phyloP scores from a whole-genome alignment of 2,113 vertebrate genomes.

The Salvelinus namaycush region DNA sequence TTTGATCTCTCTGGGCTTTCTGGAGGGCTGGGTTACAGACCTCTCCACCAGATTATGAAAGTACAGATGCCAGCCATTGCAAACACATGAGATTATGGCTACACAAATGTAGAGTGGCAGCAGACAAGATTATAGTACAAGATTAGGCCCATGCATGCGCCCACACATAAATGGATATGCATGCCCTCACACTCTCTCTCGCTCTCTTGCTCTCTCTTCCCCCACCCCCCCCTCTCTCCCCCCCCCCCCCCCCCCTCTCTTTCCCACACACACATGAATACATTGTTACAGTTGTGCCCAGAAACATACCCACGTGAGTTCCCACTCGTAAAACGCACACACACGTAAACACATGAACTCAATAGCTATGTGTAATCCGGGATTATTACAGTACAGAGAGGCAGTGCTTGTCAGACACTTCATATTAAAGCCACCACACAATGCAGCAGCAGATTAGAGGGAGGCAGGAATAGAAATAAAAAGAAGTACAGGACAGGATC shows the following conservation, averaged over 20 bases:
- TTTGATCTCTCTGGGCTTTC: constrained; percentile 43
- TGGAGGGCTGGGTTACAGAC: constrained; percentile 35
- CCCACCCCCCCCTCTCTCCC: no score
- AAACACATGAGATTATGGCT: constrained; percentile 46
- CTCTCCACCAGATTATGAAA: constrained; percentile 49
- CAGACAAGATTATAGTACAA: constrained; percentile 33
- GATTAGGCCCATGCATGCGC: constrained; percentile 8
- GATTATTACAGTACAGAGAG: constrained; percentile 51
- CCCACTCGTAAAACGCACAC: not conserved
- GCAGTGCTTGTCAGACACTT: constrained; percentile 35
- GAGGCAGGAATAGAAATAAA: constrained; percentile 3
- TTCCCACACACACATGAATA: not conserved
- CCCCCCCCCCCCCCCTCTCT: no score
- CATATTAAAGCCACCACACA: constrained; percentile 30
- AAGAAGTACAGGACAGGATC: constrained; percentile 24
- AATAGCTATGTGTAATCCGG: constrained; percentile 65
- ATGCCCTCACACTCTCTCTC: not conserved
- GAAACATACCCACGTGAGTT: not conserved
- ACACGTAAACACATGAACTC: constrained; percentile 13
- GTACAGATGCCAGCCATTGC: constrained; percentile 42
- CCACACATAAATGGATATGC: not conserved
- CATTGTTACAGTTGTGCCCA: not conserved
- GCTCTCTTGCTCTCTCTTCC: no score
- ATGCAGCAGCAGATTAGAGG: constrained; percentile 17
- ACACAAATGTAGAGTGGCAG: constrained; percentile 27